These are phyloP conservation scores for Protophormia terraenovae DNA, from an alignment of 2,888 invertebrate genomes.

Conservation along the genomic window DNA sequence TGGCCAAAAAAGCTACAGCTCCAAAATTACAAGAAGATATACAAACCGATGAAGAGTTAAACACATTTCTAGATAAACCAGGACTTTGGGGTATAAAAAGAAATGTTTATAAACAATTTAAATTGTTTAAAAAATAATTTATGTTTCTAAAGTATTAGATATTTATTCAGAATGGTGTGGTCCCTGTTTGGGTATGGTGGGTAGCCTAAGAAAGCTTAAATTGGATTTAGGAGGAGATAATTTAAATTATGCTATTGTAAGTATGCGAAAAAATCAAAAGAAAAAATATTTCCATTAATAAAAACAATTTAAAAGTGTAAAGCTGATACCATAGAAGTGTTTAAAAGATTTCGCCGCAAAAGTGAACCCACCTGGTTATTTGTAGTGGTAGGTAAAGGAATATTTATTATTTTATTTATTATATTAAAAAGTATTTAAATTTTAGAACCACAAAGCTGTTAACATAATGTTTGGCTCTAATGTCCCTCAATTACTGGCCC, in stretches of 20 bases:
- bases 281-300: background rate
- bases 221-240: conserved; percentile 92
- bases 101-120: too few species aligned
- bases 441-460: conserved; percentile 87
- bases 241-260: conserved; percentile 77
- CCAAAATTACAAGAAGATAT: conserved; percentile 92
- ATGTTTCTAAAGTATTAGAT: conserved; percentile 86
- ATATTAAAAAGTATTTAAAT: background rate
- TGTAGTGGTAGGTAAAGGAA: conserved; percentile 84
- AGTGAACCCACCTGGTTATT: conserved; percentile 97
- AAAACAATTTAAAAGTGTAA: conserved; percentile 87
- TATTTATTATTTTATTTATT: conserved; percentile 32
- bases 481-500: conserved; percentile 87
- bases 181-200: conserved; percentile 92
- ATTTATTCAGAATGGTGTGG: conserved; percentile 96
- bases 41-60: conserved; percentile 92
- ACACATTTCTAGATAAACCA: conserved; percentile 87
- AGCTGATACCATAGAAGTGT: conserved; percentile 87
- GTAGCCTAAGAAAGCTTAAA: conserved; percentile 92
- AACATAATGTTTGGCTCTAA: conserved; percentile 92
- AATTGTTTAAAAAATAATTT: too few species aligned
- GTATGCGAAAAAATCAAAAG: background rate
- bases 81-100: conserved; percentile 88
- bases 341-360: conserved; percentile 89
- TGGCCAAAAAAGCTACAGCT: conserved; percentile 89